Percentiles rank a stretch among this genome's conserved stretches.
These are phyloP conservation scores for Varanus komodoensis DNA, from an alignment of 2,113 vertebrate species.

Conservation along the genomic window DNA sequence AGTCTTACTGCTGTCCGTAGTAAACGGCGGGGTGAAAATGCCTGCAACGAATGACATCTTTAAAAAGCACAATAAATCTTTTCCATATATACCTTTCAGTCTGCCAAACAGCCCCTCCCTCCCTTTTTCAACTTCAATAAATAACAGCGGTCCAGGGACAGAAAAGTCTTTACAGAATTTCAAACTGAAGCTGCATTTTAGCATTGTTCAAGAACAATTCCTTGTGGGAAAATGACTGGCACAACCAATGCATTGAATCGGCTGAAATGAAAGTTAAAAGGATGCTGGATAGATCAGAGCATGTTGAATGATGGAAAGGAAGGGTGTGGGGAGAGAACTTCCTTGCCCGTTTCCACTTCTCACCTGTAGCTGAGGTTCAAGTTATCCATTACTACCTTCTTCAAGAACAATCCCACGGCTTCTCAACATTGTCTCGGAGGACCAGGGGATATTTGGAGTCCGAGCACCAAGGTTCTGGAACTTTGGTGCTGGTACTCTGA, in stretches of 20 bases:
- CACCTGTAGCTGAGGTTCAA: too few species aligned
- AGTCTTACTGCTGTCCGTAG: not conserved
- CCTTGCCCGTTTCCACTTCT: too few species aligned
- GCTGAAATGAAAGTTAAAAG: not conserved
- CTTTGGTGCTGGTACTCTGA: too few species aligned
- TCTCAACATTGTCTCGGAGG: too few species aligned
- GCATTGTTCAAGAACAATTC: not conserved
- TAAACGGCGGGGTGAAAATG: not conserved
- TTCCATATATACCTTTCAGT: not conserved
- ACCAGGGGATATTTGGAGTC: too few species aligned
- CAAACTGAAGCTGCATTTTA: not conserved
- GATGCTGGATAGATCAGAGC: not conserved
- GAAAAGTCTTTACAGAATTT: not conserved
- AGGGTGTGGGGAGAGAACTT: too few species aligned
- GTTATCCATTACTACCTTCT: too few species aligned
- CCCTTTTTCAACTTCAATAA: not conserved
- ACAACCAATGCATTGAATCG: not conserved
- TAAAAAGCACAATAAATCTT: not conserved
- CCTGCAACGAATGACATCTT: conserved; percentile 3
- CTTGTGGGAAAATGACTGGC: not conserved
- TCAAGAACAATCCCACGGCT: too few species aligned
- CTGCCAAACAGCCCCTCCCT: not conserved
- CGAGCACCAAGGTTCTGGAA: too few species aligned
- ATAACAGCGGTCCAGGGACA: not conserved
- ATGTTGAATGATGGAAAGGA: too few species aligned